phyloP scores from a whole-genome alignment of 2,888 invertebrate genomes.

The Callyntrura sp. region DNA sequence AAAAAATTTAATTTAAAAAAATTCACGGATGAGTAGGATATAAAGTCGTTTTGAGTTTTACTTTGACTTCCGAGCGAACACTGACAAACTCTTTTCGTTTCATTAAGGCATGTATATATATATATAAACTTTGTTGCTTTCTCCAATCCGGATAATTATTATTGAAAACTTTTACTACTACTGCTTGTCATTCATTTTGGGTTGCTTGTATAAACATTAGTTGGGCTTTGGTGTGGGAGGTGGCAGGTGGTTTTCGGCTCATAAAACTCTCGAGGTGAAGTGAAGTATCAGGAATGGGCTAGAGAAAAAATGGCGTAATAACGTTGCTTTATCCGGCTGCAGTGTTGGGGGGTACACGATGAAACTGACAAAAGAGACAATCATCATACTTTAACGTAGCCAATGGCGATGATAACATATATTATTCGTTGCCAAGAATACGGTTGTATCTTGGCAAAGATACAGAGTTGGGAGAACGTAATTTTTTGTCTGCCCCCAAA shows the following conservation, averaged over 20 bases:
- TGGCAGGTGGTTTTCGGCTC: not conserved
- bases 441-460: slow-evolving; percentile 15
- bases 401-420: not conserved
- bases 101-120: too few species aligned
- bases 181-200: too few species aligned
- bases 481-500: slow-evolving; percentile 16
- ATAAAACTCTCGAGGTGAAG: not conserved
- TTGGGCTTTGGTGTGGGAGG: too few species aligned
- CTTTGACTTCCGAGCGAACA: too few species aligned
- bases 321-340: not conserved
- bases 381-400: not conserved
- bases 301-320: slow-evolving; percentile 9
- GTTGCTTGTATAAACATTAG: too few species aligned
- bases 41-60: too few species aligned
- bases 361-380: slow-evolving; percentile 23
- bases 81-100: too few species aligned
- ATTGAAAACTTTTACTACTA: too few species aligned
- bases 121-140: too few species aligned
- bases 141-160: too few species aligned
- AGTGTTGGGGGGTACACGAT: slow-evolving; percentile 44
- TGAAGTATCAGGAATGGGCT: not conserved
- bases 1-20: too few species aligned
- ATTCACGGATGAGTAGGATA: too few species aligned
- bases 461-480: not conserved
- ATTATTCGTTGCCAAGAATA: not conserved